Base-by-base conservation (phyloP, 1,140 invertebrate genomes). In the Samia ricini region DNA sequence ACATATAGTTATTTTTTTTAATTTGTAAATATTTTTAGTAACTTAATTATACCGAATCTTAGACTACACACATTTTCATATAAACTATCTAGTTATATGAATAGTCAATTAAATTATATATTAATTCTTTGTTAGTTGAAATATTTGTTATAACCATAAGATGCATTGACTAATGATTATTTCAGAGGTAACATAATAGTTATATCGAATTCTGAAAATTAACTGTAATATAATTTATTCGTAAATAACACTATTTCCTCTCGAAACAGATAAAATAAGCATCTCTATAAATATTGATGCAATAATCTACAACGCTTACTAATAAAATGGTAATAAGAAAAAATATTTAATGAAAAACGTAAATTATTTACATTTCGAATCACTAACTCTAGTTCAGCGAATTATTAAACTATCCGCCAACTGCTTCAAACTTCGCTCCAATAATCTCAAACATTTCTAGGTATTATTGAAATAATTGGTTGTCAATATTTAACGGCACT, bases 281-380 rank as follows among this genome's bases (percentile, higher is more conserved):
- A 24, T 55, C 24, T n/a, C 12, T 24, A 15, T 24, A 55, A 55
- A 55, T 55, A 19, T 55, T 55, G 52, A 55, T 21, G 23, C 21
- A 24, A 55, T 19, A 22, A 55, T 55, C 18, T 1, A 55, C 24
- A 49, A 24, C 52, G 10, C 12, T 55, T n/a, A 23, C 52, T 10
- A 15, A 42, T 42, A 22, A 55, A 55, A 23, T n/a, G 22, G 24
- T 22, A 23, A 15, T n/a, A 55, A 15, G 7, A n/a, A n/a, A n/a
- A 15, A 6, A 12, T 24, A 8, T 24, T 55, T 55, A 24, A 55
- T 55, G 5, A 55, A 55, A 55, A 7, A 55, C 24, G 6, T 24
- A 55, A 55, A 19, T 24, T 23, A 22, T 21, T 55, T 55, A 23
- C n/a, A 42, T 42, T 42, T 42, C 33, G 33, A 12, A 2, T 1